Evolutionary conservation across 2,797 vertebrate genomes (phyloP), one percentile per base, ranked within the genome.

Genomic region (Microchirus variegatus): DNA sequence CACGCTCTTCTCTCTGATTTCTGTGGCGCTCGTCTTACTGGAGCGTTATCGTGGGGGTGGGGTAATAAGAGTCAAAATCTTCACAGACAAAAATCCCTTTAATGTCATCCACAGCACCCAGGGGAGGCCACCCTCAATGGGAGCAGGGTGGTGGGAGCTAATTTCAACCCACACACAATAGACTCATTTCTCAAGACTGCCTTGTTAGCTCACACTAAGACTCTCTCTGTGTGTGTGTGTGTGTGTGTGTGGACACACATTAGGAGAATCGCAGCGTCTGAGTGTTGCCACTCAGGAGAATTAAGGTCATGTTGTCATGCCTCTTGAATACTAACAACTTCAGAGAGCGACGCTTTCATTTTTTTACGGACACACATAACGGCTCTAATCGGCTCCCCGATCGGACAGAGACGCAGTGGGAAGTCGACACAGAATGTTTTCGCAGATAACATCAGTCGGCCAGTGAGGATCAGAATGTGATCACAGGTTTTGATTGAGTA

Each of bases 141-240:
- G 77, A 89, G 82, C 56, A 73, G 85, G 83, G 86, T 80, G 77
- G 82, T 70, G 78, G 83, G 75, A 92, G 91, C 85, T 92, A 68
- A 91, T 91, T 91, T 90, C 83, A 91, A 80, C 86, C 84, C 83
- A 88, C 88, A 88, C 88, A 92, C 90, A 92, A 90, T 88, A 86
- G 89, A 87, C 84, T 85, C 81, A 83, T 90, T 81, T 86, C 72
- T 37, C 22, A 64, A 83, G 75, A 79, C 83, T 82, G 73, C 74
- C 75, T 86, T 69, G 82, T 83, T 79, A 77, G 82, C 85, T 89
- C 80, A 83, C 84, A 81, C 83, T 71, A 65, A 50, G 64, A 17
- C 43, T 44, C 16, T 19, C 36, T 19, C 38, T 17, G 22, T 13
- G 16, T 26, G 4, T 16, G 10, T 48, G 10, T 22, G 2, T 47